Evolutionary conservation across 2,797 vertebrate genomes (phyloP), one percentile per base, ranked within the genome.

Genomic region (Acanthiza pusilla): DNA sequence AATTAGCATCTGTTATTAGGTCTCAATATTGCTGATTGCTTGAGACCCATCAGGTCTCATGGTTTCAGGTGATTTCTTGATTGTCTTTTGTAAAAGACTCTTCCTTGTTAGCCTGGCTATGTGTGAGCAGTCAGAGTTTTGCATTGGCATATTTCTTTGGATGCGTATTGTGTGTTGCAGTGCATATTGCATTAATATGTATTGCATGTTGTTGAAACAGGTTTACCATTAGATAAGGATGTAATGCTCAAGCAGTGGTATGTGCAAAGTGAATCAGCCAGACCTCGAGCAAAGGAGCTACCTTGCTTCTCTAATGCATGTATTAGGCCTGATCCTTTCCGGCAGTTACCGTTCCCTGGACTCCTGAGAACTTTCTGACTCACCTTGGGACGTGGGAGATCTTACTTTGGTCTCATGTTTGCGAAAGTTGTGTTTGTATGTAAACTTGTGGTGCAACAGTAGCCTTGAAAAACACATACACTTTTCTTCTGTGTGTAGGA

Each of bases 151-250:
- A 79, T 88, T 97, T 96, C 96, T 97, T 97, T 96, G 95, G 87
- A 86, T 93, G 94, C 73, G 32, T 97, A 80, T 93, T 67, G 91
- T 94, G 91, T 90, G 88, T 74, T 93, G 88, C 96, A 96, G 96
- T 96, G 96, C 96, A 96, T 96, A 96, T 96, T 96, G 96, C 94
- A 85, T 95, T 96, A 95, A 95, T 96, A 96, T 96, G 96, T 96
- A 96, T 96, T 96, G 96, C 96, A 95, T 95, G 96, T 95, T 91
- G 90, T 94, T 94, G 95, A 94, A 94, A 91, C 92, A 95, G 86
- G 92, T 93, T 94, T 91, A 57, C 90, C 92, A 45, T 95, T 96
- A 93, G 95, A 92, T 95, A 93, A 96, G 94, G 93, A 89, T 77
- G 82, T 95, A 54, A 93, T 53, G 86, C 93, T 95, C 68, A 95